A percentile compares a stretch with the other conserved stretches of the same genome.
Conservation (phyloP, 2,888 invertebrate species). For the Abrostola triplasia region DNA sequence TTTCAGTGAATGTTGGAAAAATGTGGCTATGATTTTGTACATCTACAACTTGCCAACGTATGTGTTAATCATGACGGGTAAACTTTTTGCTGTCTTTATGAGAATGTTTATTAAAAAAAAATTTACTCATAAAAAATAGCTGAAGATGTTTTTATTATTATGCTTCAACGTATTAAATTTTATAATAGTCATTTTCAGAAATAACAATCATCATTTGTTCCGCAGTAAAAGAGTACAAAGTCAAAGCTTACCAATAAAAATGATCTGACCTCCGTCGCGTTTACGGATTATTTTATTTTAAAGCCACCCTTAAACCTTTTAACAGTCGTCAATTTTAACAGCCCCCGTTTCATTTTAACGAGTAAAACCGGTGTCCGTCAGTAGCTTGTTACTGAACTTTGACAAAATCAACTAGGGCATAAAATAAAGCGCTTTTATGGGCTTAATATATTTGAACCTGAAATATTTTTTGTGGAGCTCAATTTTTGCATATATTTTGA, state of each 20-base stretch:
- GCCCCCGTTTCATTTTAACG: conserved; percentile 49
- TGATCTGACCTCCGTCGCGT: conserved; percentile 24
- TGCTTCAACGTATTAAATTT: background rate
- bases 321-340: conserved; percentile 53
- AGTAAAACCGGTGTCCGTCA: conserved; percentile 41
- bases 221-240: conserved; percentile 18
- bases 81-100: no score
- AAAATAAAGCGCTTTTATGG: conserved; percentile 51
- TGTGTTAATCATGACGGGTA: no score
- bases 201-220: conserved; percentile 23
- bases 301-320: conserved; percentile 42
- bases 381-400: conserved; percentile 53
- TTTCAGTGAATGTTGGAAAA: no score
- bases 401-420: conserved; percentile 47
- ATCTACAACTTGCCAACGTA: no score
- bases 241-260: conserved; percentile 38
- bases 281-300: conserved; percentile 50
- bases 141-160: no score
- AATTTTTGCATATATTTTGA: no score
- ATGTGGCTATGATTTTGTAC: no score
- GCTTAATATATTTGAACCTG: conserved; percentile 36
- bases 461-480: background rate
- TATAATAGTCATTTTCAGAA: conserved; percentile 14
- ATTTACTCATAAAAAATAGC: no score
- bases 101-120: no score